These are phyloP conservation scores for Pungitius pungitius DNA, from an alignment of 2,113 vertebrate species.

Conservation along the genomic window DNA sequence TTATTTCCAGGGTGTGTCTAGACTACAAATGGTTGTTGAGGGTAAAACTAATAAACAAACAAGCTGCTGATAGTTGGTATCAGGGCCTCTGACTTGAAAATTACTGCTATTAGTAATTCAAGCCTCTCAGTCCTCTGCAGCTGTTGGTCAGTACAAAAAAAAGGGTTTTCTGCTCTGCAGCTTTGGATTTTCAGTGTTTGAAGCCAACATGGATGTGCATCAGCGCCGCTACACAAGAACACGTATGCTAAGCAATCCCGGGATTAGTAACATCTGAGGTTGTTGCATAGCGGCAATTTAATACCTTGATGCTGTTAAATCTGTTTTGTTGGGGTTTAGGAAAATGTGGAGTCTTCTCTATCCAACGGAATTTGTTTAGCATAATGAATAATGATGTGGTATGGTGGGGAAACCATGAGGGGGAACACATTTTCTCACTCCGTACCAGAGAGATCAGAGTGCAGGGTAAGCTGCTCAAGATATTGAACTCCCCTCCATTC, in stretches of 20 bases:
- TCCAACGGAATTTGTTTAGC: neutral
- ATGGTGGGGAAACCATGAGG: neutral
- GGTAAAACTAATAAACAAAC: neutral
- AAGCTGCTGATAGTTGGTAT: neutral
- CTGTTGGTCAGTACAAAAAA: slow-evolving; percentile 7
- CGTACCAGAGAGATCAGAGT: slow-evolving; percentile 27
- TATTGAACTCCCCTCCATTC: neutral
- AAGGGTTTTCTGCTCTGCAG: slow-evolving; percentile 7
- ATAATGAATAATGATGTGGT: neutral
- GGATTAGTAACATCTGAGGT: slow-evolving; percentile 23
- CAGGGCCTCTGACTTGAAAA: neutral
- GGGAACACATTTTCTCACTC: neutral
- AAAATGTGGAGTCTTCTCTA: neutral
- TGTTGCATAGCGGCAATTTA: neutral
- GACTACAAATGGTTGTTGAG: neutral
- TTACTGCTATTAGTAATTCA: neutral
- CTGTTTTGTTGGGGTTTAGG: neutral
- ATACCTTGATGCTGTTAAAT: neutral
- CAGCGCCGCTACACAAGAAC: neutral
- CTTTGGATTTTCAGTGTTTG: neutral
- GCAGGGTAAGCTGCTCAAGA: slow-evolving; percentile 23
- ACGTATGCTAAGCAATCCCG: neutral
- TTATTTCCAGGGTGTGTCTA: neutral
- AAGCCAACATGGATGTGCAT: slow-evolving; percentile 9
- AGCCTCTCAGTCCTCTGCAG: neutral